A percentile compares a stretch with the other conserved stretches of the same genome.
Evolutionary conservation across 2,888 invertebrate genomes (phyloP).

Genomic region (Xestia xanthographa): DNA sequence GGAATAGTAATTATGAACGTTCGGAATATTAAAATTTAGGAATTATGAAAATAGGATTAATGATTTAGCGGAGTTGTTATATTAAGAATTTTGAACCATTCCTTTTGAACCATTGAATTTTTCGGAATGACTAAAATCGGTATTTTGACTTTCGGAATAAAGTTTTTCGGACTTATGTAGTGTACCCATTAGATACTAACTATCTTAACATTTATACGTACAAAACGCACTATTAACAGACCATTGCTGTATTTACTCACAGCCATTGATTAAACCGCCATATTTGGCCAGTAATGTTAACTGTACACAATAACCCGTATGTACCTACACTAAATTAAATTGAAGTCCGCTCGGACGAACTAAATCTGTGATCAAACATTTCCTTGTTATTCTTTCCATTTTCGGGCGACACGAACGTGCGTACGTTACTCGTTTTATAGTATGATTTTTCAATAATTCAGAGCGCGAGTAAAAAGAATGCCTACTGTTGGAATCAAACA

Average conservation of each 20-base stretch:
- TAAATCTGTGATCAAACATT: neutral
- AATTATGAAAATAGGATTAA: too few species aligned
- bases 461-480: neutral
- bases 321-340: neutral
- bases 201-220: neutral
- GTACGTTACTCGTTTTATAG: neutral
- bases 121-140: too few species aligned
- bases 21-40: too few species aligned
- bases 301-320: neutral
- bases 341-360: neutral
- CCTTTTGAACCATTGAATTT: too few species aligned
- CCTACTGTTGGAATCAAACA: neutral
- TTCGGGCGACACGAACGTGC: neutral
- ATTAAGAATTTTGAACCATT: too few species aligned
- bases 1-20: too few species aligned
- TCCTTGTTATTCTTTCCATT: neutral
- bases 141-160: too few species aligned
- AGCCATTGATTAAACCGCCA: conserved; percentile 5
- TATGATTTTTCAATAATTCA: neutral
- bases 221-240: neutral
- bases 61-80: too few species aligned
- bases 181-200: neutral
- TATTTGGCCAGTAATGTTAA: neutral
- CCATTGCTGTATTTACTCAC: neutral
- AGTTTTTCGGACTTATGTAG: too few species aligned